These are phyloP conservation scores for Aphaenogaster floridana DNA, from an alignment of 1,140 invertebrate genomes.

Conservation along the genomic window DNA sequence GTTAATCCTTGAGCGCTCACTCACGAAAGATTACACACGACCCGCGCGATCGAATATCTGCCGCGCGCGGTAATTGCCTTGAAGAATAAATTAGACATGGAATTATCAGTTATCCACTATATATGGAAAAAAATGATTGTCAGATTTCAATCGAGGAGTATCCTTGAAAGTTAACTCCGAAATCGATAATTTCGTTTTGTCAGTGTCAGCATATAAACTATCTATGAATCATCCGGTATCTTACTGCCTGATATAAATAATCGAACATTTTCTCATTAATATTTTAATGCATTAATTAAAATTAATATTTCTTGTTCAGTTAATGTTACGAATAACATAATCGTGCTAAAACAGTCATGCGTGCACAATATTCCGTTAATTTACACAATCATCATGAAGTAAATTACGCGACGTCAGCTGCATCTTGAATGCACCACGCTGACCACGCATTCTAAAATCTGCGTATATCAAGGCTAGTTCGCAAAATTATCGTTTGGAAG, in stretches of 20 bases:
- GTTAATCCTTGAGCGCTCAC: conserved; percentile 42
- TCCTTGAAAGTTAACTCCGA: background rate
- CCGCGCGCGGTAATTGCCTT: conserved; percentile 28
- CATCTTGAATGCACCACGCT: conserved; percentile 12
- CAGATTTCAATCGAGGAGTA: conserved; percentile 26
- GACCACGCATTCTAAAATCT: conserved; percentile 38
- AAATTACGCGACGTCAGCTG: conserved; percentile 48
- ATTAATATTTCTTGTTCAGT: conserved; percentile 1
- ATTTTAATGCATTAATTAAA: background rate
- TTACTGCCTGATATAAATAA: background rate
- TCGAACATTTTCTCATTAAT: background rate
- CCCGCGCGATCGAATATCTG: conserved; percentile 26
- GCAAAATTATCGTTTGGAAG: conserved; percentile 55
- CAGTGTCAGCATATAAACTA: background rate
- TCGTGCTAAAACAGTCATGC: background rate
- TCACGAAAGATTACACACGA: conserved; percentile 39
- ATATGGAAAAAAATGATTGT: conserved; percentile 19
- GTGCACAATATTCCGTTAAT: background rate
- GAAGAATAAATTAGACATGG: conserved; percentile 33
- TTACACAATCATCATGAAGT: conserved; percentile 36
- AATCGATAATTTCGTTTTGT: background rate
- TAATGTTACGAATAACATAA: background rate
- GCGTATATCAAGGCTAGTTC: conserved; percentile 37
- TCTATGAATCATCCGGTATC: too few species aligned
- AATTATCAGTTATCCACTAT: conserved; percentile 16